A percentile compares a stretch with the other conserved stretches of the same genome.
phyloP scores from a whole-genome alignment of 2,113 vertebrate species.

The Nansenia antarctica region DNA sequence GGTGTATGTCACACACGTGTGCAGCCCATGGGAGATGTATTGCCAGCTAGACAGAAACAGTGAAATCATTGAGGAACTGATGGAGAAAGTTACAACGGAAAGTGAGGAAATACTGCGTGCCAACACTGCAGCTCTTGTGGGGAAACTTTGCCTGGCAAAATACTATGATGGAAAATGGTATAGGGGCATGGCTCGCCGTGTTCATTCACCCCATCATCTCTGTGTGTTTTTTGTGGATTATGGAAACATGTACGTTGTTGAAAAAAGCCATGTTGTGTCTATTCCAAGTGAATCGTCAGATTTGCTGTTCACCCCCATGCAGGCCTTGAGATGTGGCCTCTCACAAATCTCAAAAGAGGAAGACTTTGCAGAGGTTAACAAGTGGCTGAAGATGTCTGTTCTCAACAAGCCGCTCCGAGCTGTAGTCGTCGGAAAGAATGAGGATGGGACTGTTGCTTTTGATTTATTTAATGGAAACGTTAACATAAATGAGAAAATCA shows the following conservation, averaged over 20 bases:
- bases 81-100: conserved; percentile 63
- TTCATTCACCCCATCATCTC: conserved; percentile 67
- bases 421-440: conserved; percentile 69
- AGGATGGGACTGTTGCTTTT: conserved; percentile 78
- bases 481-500: conserved; percentile 81
- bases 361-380: conserved; percentile 70
- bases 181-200: conserved; percentile 70
- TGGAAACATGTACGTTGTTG: conserved; percentile 80
- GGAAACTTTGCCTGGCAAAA: conserved; percentile 79
- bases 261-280: conserved; percentile 72
- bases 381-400: conserved; percentile 77
- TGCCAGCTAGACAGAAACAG: conserved; percentile 86
- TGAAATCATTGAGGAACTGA: conserved; percentile 70
- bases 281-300: conserved; percentile 79
- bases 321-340: conserved; percentile 83
- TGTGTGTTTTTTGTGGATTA: conserved; percentile 89
- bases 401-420: conserved; percentile 78
- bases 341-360: conserved; percentile 65
- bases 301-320: conserved; percentile 87
- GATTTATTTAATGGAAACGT: conserved; percentile 82
- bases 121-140: conserved; percentile 19
- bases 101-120: conserved; percentile 50
- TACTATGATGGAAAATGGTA: conserved; percentile 86
- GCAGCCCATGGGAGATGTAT: conserved; percentile 82
- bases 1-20: conserved; percentile 80